phyloP scores from a whole-genome alignment of 2,113 vertebrate genomes.

The Hylia prasina region DNA sequence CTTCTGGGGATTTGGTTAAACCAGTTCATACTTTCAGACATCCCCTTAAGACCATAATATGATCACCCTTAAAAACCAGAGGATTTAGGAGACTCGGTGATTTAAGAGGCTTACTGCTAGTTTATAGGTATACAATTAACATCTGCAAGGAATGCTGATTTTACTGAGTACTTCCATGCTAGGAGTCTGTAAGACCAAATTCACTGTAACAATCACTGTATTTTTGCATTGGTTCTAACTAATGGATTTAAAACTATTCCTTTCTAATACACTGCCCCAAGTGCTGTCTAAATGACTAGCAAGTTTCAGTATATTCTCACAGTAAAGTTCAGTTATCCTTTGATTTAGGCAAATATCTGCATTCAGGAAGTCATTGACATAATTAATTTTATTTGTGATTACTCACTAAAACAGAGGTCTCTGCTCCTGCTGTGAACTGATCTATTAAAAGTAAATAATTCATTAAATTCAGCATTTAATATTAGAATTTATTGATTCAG shows the following conservation, averaged over 20 bases:
- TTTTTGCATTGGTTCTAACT: not conserved
- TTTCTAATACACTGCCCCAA: not conserved
- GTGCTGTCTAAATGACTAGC: not conserved
- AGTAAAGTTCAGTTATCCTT: not conserved
- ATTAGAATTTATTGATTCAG: not conserved
- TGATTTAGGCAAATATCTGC: not conserved
- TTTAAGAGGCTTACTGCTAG: not conserved
- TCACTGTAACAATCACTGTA: not conserved
- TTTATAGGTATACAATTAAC: not conserved
- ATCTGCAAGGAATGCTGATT: not conserved
- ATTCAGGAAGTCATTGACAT: not conserved
- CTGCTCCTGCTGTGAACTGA: not conserved
- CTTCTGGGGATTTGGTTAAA: not conserved
- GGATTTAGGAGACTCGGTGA: not conserved
- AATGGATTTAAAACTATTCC: not conserved
- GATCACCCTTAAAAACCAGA: not conserved
- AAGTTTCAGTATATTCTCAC: not conserved
- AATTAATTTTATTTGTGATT: not conserved
- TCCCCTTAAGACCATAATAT: not conserved
- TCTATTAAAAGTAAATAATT: not conserved
- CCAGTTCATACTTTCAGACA: not conserved
- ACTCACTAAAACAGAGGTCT: not conserved
- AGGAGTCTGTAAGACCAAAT: not conserved
- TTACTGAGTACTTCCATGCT: not conserved
- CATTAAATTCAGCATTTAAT: not conserved